Evolutionary conservation across 2,888 invertebrate genomes (phyloP).

Genomic region (Caenorhabditis becei): DNA sequence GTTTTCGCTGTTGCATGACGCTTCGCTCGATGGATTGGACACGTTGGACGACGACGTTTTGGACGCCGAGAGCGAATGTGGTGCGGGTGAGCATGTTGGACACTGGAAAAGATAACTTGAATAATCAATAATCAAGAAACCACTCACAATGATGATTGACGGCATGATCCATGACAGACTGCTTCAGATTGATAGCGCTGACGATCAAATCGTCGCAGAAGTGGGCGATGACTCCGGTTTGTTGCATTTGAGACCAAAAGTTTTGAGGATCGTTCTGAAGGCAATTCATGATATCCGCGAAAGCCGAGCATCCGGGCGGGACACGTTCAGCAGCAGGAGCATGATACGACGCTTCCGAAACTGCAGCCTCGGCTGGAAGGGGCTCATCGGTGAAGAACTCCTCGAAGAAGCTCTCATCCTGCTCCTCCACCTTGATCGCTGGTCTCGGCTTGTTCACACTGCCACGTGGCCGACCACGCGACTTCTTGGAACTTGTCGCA

Average conservation of each 20-base stretch:
- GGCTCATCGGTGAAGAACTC: conserved; percentile 27
- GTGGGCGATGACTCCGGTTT: conserved; percentile 46
- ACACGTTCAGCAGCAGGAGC: not conserved
- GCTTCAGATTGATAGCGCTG: conserved; percentile 55
- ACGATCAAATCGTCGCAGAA: conserved; percentile 60
- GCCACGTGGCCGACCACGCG: conserved; percentile 48
- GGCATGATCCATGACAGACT: conserved; percentile 19
- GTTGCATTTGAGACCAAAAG: conserved; percentile 61
- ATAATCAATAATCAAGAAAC: no score
- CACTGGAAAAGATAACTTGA: not conserved
- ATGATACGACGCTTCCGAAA: not conserved
- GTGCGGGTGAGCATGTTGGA: conserved; percentile 42
- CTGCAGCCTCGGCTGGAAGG: not conserved
- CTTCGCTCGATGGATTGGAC: conserved; percentile 58
- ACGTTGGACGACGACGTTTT: conserved; percentile 49
- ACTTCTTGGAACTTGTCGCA: conserved; percentile 25
- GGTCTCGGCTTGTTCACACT: conserved; percentile 44
- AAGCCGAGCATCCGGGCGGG: conserved; percentile 26
- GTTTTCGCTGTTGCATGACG: conserved; percentile 44
- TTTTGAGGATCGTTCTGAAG: conserved; percentile 52
- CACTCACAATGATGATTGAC: conserved; percentile 15
- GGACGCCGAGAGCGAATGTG: conserved; percentile 49
- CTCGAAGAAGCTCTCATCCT: conserved; percentile 34
- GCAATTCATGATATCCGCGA: conserved; percentile 44
- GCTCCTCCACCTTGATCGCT: conserved; percentile 9